Evolutionary conservation across 1,140 invertebrate genomes (phyloP).

Genomic region (Megalonaias nervosa): DNA sequence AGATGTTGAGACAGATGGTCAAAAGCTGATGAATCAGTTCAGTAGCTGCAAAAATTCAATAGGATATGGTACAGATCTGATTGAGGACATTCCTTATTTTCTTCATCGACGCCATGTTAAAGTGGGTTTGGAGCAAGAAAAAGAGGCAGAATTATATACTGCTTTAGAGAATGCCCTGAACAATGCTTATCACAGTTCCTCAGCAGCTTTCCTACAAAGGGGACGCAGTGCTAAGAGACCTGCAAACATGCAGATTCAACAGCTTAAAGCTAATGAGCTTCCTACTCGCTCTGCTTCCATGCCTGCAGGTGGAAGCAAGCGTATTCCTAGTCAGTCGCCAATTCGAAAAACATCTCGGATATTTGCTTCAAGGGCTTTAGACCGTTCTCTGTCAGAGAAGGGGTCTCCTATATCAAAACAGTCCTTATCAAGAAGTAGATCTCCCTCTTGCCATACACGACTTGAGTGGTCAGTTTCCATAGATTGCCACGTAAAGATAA

Average conservation of each 20-base stretch:
- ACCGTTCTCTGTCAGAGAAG: conserved; percentile 31
- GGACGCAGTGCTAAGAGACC: conserved; percentile 44
- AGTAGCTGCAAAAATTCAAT: background rate
- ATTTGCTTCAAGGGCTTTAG: background rate
- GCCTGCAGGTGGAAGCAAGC: conserved; percentile 9
- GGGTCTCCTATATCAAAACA: conserved; percentile 13
- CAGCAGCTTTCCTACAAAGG: conserved; percentile 24
- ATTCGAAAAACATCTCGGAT: conserved; percentile 20
- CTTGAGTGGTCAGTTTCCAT: conserved; percentile 69
- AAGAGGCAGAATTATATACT: conserved; percentile 50
- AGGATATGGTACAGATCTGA: conserved; percentile 55
- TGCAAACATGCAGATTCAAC: conserved; percentile 46
- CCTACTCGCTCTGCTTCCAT: conserved; percentile 24
- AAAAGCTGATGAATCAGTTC: conserved; percentile 1
- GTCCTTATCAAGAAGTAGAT: conserved; percentile 42
- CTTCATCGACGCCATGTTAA: conserved; percentile 66
- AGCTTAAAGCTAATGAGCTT: conserved; percentile 49
- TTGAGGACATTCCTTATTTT: conserved; percentile 72
- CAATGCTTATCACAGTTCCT: conserved; percentile 4
- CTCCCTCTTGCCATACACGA: conserved; percentile 55
- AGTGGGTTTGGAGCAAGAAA: conserved; percentile 42
- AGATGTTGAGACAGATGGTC: no score
- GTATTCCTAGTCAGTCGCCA: conserved; percentile 25
- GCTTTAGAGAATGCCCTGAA: conserved; percentile 35
- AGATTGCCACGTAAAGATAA: conserved; percentile 70